Base-by-base conservation (phyloP, 1,140 invertebrate genomes). In the Agrypnia vestita region DNA sequence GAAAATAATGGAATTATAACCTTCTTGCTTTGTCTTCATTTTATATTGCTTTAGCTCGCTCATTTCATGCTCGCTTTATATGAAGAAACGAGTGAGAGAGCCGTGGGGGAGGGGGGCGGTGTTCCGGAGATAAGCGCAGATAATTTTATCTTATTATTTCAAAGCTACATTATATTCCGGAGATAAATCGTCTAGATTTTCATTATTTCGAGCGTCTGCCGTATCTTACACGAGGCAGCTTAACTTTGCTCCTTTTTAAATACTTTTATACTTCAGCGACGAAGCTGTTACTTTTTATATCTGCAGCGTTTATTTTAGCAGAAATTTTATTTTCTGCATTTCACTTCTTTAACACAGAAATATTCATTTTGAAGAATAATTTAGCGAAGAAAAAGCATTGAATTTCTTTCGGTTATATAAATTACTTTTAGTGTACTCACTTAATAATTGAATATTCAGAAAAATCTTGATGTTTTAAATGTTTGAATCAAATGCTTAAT, bases 141-240 rank as follows among this genome's bases (percentile, higher is more conserved):
- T 83, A 83, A 83, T 83, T 83, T 83, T 80, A 83, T 83, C 82
- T 83, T 83, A 83, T 83, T 83, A 83, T 82, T 82, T 83, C 82
- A 83, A 76, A 80, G 82, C 82, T 83, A 83, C 82, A 83, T 83
- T 83, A 83, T 83, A 83, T 83, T 83, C 82, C 78, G 78, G 67
- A 83, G 79, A 83, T 83, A 83, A 83, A 83, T 83, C 79, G 82
- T 83, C 82, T 78, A 80, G 79, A 83, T 83, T 83, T 83, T 80
- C 82, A 83, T 83, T 83, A 80, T 78, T 83, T 47, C 69, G 61
- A 56, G 59, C 79, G 61, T 56, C 69, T 59, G 74, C 72, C 43
- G 44, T 51, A 53, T 67, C 56, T 78, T 72, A 61, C 74, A 69
- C 73, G 72, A 75, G 53, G 49, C 72, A 59, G 49, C 76, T 71